A percentile compares a stretch with the other conserved stretches of the same genome.
phyloP scores from a whole-genome alignment of 2,113 vertebrate genomes.

The Falcunculus frontatus region DNA sequence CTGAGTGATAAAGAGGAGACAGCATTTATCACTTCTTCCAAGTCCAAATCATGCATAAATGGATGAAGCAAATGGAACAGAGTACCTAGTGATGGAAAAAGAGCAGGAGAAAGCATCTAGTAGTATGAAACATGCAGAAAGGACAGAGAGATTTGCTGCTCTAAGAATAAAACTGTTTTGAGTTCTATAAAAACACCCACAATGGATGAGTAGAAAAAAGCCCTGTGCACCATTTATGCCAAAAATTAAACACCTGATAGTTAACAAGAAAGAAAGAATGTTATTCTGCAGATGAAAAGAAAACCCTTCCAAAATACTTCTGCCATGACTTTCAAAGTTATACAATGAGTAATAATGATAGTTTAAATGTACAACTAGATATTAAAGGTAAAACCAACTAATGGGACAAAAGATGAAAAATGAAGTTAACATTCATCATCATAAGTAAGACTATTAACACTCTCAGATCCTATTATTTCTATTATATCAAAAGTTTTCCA shows the following conservation, averaged over 20 bases:
- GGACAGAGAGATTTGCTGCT: background rate
- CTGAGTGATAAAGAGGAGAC: background rate
- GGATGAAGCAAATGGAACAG: constrained; percentile 1
- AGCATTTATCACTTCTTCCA: background rate
- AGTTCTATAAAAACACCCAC: fast-evolving
- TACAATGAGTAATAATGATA: background rate
- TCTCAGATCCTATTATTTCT: background rate
- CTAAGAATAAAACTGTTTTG: background rate
- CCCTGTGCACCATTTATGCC: background rate
- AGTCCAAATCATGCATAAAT: constrained; percentile 24
- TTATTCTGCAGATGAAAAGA: background rate
- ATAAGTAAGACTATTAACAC: background rate
- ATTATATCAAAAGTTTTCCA: background rate
- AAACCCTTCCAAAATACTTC: background rate
- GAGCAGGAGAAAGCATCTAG: background rate
- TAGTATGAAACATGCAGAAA: background rate
- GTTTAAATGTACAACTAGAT: background rate
- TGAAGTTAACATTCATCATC: background rate
- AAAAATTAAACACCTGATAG: background rate
- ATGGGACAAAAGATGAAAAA: background rate
- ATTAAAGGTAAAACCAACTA: background rate
- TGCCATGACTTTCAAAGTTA: background rate
- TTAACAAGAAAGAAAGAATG: background rate
- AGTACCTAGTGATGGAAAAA: background rate
- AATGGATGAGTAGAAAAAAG: background rate